Conservation (phyloP, 2,113 vertebrate genomes). For the Galbula dea region DNA sequence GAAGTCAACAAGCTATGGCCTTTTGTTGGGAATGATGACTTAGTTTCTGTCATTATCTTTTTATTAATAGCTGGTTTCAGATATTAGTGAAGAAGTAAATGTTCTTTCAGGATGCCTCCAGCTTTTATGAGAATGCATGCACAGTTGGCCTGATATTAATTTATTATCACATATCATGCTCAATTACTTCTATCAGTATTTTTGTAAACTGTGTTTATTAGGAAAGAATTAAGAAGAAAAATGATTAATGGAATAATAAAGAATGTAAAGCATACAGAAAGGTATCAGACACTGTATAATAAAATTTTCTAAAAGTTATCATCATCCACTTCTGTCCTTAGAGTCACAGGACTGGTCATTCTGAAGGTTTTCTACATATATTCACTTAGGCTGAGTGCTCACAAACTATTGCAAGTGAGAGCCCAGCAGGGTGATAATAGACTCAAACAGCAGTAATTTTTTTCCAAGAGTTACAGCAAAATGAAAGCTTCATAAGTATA, state of each 20-base stretch:
- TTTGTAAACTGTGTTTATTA: not conserved
- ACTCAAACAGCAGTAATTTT: not conserved
- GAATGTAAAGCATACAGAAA: not conserved
- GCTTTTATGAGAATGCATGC: not conserved
- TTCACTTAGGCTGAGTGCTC: not conserved
- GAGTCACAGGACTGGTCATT: not conserved
- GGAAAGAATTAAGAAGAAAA: not conserved
- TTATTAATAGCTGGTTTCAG: not conserved
- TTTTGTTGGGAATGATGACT: not conserved
- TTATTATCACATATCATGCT: accelerated
- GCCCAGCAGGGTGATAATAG: not conserved
- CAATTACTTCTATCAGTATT: not conserved
- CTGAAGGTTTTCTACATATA: not conserved
- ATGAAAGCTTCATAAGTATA: not conserved
- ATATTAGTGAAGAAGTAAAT: not conserved
- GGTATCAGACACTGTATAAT: not conserved
- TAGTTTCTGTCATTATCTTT: not conserved
- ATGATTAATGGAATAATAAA: not conserved
- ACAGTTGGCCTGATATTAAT: not conserved
- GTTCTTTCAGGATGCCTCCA: not conserved
- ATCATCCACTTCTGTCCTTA: not conserved
- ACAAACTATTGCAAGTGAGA: not conserved
- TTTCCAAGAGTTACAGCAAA: not conserved
- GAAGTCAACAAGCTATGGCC: not conserved
- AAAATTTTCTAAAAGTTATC: not conserved